Evolutionary conservation across 2,888 invertebrate species (phyloP).

Genomic region (Yponomeuta plumbellus): DNA sequence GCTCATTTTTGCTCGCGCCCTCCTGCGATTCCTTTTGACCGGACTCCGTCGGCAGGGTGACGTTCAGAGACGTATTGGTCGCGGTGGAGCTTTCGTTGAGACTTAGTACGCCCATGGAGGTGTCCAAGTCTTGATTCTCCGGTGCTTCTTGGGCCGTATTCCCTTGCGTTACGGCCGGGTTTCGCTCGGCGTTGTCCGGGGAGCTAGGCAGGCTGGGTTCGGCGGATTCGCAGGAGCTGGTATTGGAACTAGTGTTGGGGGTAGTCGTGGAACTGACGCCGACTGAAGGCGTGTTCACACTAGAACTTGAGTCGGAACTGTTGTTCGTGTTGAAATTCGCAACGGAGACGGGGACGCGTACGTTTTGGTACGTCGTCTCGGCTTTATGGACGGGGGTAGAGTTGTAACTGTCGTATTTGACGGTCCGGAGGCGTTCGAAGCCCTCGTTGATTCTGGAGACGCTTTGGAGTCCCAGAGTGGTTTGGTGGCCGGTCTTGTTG

Average conservation of each 20-base stretch:
- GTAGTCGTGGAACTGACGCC: constrained; percentile 81
- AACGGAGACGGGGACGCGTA: constrained; percentile 41
- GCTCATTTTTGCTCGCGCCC: constrained; percentile 38
- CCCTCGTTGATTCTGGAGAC: constrained; percentile 50
- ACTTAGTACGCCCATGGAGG: constrained; percentile 60
- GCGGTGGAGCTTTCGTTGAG: constrained; percentile 67
- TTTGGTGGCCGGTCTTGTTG: constrained; percentile 36
- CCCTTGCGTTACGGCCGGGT: constrained; percentile 34
- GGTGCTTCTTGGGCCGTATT: constrained; percentile 36
- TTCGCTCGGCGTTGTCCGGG: constrained; percentile 64
- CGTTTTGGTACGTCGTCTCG: constrained; percentile 58
- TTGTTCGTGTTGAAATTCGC: constrained; percentile 54
- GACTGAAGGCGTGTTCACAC: constrained; percentile 76
- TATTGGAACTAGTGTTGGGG: constrained; percentile 82
- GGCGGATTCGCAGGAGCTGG: constrained; percentile 82
- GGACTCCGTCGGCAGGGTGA: constrained; percentile 54
- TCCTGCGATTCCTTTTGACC: constrained; percentile 41
- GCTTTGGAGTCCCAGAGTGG: constrained; percentile 46
- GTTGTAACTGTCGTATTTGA: constrained; percentile 51
- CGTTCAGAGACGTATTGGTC: constrained; percentile 64
- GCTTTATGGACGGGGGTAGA: constrained; percentile 42
- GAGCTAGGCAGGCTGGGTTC: constrained; percentile 85
- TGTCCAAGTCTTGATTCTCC: constrained; percentile 47
- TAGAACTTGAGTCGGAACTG: constrained; percentile 82
- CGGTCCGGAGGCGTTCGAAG: constrained; percentile 45